A percentile compares a stretch with the other conserved stretches of the same genome.
These are phyloP conservation scores for Phymanthus crucifer DNA, from an alignment of 92 coral and sea anemone genomes.

Conservation along the genomic window DNA sequence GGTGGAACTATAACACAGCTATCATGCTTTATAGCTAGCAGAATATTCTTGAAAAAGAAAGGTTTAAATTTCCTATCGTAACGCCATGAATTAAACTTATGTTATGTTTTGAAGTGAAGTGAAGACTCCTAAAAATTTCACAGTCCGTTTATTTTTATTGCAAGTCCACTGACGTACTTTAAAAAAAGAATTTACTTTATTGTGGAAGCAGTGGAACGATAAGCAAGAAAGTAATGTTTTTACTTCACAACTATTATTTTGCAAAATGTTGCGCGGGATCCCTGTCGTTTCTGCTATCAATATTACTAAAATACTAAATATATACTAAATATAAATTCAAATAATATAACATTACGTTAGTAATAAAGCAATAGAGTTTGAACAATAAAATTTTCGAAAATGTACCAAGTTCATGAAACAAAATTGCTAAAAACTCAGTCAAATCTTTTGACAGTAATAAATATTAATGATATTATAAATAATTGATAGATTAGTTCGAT, in stretches of 20 bases:
- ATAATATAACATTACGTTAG: not conserved
- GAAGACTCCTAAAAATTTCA: not conserved
- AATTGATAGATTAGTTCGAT: not conserved
- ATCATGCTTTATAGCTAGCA: too few relatives aligned
- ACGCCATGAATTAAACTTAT: too few relatives aligned
- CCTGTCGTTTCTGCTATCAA: not conserved
- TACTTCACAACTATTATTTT: too few relatives aligned
- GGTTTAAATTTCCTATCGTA: too few relatives aligned
- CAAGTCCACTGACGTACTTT: not conserved
- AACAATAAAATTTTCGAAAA: not conserved
- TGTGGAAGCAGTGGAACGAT: too few relatives aligned
- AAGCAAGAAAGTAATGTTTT: too few relatives aligned
- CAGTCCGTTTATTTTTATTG: not conserved
- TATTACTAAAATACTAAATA: not conserved
- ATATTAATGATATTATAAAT: not conserved
- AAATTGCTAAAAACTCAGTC: not conserved
- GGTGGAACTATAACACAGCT: too few relatives aligned
- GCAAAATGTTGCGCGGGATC: not conserved
- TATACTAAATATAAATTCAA: too few relatives aligned
- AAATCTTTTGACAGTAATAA: not conserved
- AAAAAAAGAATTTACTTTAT: too few relatives aligned
- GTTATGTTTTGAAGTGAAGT: not conserved
- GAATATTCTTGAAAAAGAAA: too few relatives aligned
- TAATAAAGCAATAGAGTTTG: not conserved
- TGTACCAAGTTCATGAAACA: not conserved